Base-by-base conservation (phyloP, 2,113 vertebrate genomes). In the Aldabrachelys gigantea region DNA sequence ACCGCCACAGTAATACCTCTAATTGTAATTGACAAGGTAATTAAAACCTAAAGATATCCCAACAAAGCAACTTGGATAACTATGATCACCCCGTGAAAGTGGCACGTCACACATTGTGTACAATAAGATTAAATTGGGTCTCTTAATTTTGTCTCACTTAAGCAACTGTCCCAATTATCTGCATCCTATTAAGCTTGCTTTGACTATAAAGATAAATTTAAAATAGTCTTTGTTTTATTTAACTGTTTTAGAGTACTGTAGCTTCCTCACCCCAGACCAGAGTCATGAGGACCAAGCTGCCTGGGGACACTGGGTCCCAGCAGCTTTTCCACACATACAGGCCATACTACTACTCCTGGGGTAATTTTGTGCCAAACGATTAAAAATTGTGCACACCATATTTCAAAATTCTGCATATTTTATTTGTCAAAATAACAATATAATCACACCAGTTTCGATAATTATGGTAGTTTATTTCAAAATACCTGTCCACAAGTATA, bases 1-100 rank as follows among this genome's bases (percentile, higher is more conserved):
- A 62, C 47, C 96, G 87, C 47, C 78, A 86, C 65, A 50, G 97
- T 95, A 94, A 95, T 93, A 88, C 89, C 27, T 80, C 89, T 97
- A 91, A 97, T 89, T 96, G 75, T 95, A 97, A 92, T 96, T 97
- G 96, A 96, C 95, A 96, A 91, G 83, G 85, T 94, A 96, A 97
- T 96, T 96, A 95, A 93, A 91, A 14, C n/a, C 84, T 88, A 84
- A 89, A 92, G 83, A 89, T 89, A 96, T 92, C 80, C 88, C 90
- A 89, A 57, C 90, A 93, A 95, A 93, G 83, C 91, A 84, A 79
- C 44, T 84, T 94, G 65, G 38, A 29, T 91, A 87, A 80, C 85
- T 95, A 88, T 24, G 56, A 87, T 94, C 31, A 35, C 21, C 53
- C 82, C 10, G 0, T 88, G 47, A 88, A 93, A 91, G 65, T 49